Base-by-base conservation (phyloP, 2,113 vertebrate species). In the Crocuta crocuta region DNA sequence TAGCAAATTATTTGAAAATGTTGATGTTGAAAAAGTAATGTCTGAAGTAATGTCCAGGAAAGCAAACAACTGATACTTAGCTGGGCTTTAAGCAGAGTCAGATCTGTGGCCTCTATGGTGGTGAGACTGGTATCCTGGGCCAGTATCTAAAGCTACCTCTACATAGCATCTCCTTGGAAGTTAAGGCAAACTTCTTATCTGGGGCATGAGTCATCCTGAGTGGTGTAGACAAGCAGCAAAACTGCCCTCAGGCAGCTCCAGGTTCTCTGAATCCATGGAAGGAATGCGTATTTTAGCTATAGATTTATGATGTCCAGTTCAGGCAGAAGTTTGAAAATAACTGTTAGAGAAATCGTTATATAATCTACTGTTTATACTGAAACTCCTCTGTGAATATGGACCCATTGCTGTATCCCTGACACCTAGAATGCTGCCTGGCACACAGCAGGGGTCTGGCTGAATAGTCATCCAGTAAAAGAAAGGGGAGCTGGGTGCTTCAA, bases 291-390 rank as follows among this genome's bases (percentile, higher is more conserved):
- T 89, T 92, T 96, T 86, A 90, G 63, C 82, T 85, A 15, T 12
- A 96, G n/a, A 88, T 68, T 91, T 83, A 65, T 10, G 45, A 71
- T 91, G 61, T 92, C 26, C 35, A 80, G 15, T 81, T 94, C 13
- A 97, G 63, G 35, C 16, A 96, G 39, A 96, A 95, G 23, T 89
- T 0, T 86, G 39, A 95, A 23, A 85, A 85, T 50, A 58, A 95
- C 1, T 80, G 23, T 5, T 86, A 31, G 28, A 95, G 45, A 93
- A 95, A 82, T 35, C 86, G n/a, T 84, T 85, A 95, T 19, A 88
- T 7, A 58, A 79, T 45, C 43, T 63, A 83, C 28, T 83, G 11
- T 71, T 84, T 85, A 71, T 23, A 43, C 58, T 89, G 33, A 10
- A 81, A 61, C 88, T 43, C 95, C 55, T 89, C 12, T 82, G 35